Percentiles rank a stretch among this genome's conserved stretches.
phyloP scores from a whole-genome alignment of 2,113 vertebrate genomes.

The Megaleporinus macrocephalus region DNA sequence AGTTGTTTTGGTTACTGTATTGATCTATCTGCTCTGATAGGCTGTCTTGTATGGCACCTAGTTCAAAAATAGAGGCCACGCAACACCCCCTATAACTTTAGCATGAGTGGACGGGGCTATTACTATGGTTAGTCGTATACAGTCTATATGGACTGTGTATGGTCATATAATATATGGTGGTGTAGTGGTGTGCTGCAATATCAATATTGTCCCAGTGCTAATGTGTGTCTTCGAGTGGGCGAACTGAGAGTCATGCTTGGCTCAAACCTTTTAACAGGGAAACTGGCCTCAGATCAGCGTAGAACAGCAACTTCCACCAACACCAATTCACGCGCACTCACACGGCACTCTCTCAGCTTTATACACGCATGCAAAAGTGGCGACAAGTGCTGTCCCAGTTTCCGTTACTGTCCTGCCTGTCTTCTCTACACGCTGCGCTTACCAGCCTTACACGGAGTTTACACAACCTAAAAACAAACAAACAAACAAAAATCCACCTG shows the following conservation, averaged over 20 bases:
- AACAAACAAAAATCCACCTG: neutral
- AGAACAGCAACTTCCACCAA: neutral
- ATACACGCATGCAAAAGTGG: constrained; percentile 44
- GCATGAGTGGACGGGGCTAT: no score
- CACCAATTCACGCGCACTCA: constrained; percentile 29
- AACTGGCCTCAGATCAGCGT: neutral
- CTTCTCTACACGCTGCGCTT: constrained; percentile 29
- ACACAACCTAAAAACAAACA: constrained; percentile 1
- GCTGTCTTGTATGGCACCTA: no score
- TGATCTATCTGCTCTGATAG: no score
- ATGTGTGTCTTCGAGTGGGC: no score
- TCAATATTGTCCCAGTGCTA: no score
- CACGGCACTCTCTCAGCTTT: constrained; percentile 29
- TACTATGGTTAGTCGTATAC: no score
- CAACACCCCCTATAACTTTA: no score
- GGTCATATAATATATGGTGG: no score
- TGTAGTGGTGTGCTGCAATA: no score
- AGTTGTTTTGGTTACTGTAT: no score
- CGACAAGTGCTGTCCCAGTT: constrained; percentile 46
- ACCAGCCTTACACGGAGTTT: neutral
- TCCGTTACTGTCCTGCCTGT: constrained; percentile 19
- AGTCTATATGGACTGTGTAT: no score
- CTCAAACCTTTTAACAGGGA: neutral
- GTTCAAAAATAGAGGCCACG: no score
- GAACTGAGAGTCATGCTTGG: neutral